Percentiles rank a stretch among this genome's conserved stretches.
Evolutionary conservation across 2,113 vertebrate genomes (phyloP).

Genomic region (Cebus imitator): DNA sequence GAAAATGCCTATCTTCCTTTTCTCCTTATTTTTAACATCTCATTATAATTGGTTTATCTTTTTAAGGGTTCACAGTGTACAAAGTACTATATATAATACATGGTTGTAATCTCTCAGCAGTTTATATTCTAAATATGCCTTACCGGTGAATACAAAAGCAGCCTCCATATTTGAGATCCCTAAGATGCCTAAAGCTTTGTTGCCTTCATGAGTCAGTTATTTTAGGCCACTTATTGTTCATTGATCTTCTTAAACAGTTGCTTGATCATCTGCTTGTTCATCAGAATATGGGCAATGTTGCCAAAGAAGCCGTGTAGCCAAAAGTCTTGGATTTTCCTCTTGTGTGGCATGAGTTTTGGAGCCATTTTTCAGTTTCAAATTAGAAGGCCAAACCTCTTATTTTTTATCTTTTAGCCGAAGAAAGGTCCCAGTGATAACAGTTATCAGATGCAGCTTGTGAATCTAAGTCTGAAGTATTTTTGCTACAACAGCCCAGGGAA

Average conservation of each 20-base stretch:
- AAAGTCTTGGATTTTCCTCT: constrained; percentile 13
- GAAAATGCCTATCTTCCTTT: constrained; percentile 31
- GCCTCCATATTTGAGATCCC: background rate
- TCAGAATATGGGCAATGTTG: background rate
- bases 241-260: constrained; percentile 62
- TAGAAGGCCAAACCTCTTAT: background rate
- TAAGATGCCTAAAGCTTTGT: constrained; percentile 24
- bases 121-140: background rate
- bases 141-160: background rate
- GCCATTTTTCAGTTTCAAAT: background rate
- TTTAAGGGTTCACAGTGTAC: background rate
- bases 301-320: background rate
- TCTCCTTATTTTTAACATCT: background rate
- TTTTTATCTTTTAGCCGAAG: background rate
- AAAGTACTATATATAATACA: background rate
- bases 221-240: constrained; percentile 49
- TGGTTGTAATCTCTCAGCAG: background rate
- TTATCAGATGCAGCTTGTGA: background rate
- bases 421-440: background rate
- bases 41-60: constrained; percentile 39
- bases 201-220: constrained; percentile 54
- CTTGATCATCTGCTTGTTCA: constrained; percentile 53
- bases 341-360: background rate
- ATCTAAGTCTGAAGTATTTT: background rate
- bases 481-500: background rate